phyloP scores from a whole-genome alignment of 2,113 vertebrate genomes.

The Nansenia antarctica region DNA sequence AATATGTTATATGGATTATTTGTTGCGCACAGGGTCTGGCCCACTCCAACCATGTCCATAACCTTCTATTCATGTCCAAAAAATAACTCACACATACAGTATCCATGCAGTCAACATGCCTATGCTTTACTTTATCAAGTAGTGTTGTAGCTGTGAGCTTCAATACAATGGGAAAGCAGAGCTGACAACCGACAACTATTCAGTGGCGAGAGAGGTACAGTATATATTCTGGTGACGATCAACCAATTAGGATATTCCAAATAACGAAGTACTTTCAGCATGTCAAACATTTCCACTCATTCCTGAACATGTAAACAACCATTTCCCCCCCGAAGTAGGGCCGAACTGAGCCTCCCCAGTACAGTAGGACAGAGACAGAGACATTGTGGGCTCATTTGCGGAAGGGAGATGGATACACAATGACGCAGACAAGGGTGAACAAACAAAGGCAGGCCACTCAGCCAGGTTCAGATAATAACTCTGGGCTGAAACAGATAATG shows the following conservation, averaged over 20 bases:
- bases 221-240: constrained; percentile 1
- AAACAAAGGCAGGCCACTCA: constrained; percentile 25
- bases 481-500: not conserved
- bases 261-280: not conserved
- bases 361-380: constrained; percentile 19
- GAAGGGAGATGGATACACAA: constrained; percentile 38
- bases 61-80: no score
- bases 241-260: not conserved
- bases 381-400: constrained; percentile 26
- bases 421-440: constrained; percentile 17
- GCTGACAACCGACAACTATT: constrained; percentile 4
- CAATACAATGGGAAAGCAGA: no score
- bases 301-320: constrained; percentile 2
- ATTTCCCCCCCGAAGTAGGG: constrained; percentile 14
- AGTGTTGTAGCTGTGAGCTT: no score
- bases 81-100: no score
- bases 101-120: no score
- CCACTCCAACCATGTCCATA: no score
- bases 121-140: no score
- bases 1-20: no score
- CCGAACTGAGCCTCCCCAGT: constrained; percentile 21
- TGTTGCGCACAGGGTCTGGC: no score
- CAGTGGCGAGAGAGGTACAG: no score
- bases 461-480: constrained; percentile 30
- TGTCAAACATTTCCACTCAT: not conserved